phyloP scores from a whole-genome alignment of 92 coral and sea anemone species.

The Metridium senile region DNA sequence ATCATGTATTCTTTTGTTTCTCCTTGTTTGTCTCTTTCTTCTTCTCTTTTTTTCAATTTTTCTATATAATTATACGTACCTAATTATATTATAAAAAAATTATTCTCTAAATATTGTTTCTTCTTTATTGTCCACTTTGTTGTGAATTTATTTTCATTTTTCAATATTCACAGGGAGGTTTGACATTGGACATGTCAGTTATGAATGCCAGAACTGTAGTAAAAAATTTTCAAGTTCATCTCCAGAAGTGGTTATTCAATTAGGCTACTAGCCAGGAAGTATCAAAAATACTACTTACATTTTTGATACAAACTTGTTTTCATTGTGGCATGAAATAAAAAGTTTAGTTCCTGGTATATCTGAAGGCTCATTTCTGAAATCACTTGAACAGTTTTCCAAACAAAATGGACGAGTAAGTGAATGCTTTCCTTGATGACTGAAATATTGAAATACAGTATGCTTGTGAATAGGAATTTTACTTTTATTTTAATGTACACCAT shows the following conservation, averaged over 20 bases:
- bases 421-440: background rate
- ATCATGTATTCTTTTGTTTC: no score
- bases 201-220: conserved; percentile 32
- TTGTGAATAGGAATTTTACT: background rate
- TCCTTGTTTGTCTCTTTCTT: no score
- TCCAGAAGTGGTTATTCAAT: conserved; percentile 43
- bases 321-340: conserved; percentile 57
- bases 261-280: conserved; percentile 76
- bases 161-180: conserved; percentile 48
- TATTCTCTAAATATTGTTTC: no score
- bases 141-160: background rate
- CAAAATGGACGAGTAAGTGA: conserved; percentile 59
- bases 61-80: no score
- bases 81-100: no score
- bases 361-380: conserved; percentile 45
- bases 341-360: conserved; percentile 64
- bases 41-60: no score
- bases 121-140: no score
- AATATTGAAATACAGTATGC: background rate
- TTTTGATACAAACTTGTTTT: conserved; percentile 55
- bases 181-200: conserved; percentile 41
- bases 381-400: conserved; percentile 57
- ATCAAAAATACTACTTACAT: conserved; percentile 38
- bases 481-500: background rate
- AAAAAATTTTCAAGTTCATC: conserved; percentile 34